These are phyloP conservation scores for Oxyteleia sp. DNA, from an alignment of 2,888 invertebrate species.

Conservation along the genomic window DNA sequence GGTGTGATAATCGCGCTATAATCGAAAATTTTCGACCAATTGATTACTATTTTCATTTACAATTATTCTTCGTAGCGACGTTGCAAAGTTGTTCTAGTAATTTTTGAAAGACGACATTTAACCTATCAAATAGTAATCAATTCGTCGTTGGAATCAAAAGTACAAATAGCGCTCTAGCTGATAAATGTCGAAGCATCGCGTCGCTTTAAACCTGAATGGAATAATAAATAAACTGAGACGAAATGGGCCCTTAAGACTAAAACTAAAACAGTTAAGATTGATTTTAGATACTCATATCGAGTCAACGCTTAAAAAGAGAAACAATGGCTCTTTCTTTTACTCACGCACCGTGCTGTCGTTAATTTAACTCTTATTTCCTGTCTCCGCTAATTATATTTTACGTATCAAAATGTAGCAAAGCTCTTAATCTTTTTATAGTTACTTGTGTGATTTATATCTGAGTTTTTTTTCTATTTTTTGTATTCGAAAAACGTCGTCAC, in stretches of 20 bases:
- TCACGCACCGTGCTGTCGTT: conserved; percentile 57
- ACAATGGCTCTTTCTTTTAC: conserved; percentile 35
- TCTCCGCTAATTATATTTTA: too few relatives aligned
- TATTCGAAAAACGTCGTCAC: too few relatives aligned
- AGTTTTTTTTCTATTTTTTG: conserved; percentile 13
- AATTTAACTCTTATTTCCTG: conserved; percentile 3
- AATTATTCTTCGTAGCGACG: too few relatives aligned
- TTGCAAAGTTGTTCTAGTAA: too few relatives aligned
- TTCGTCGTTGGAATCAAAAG: neutral
- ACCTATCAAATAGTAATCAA: too few relatives aligned
- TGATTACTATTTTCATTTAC: too few relatives aligned
- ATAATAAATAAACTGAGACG: conserved; percentile 69
- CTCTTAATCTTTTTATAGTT: too few relatives aligned
- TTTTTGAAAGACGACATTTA: too few relatives aligned
- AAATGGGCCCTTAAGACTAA: conserved; percentile 57
- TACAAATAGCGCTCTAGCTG: conserved; percentile 9
- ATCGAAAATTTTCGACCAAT: neutral
- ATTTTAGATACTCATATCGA: conserved; percentile 43
- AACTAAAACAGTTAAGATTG: conserved; percentile 55
- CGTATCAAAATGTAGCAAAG: too few relatives aligned
- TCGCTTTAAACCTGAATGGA: conserved; percentile 55
- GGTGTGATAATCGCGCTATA: conserved; percentile 3
- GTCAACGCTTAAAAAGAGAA: conserved; percentile 62
- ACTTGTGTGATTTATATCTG: too few relatives aligned
- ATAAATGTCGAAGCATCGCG: conserved; percentile 36